Evolutionary conservation across 2,888 invertebrate genomes (phyloP).

Genomic region (Julus scandinavius): DNA sequence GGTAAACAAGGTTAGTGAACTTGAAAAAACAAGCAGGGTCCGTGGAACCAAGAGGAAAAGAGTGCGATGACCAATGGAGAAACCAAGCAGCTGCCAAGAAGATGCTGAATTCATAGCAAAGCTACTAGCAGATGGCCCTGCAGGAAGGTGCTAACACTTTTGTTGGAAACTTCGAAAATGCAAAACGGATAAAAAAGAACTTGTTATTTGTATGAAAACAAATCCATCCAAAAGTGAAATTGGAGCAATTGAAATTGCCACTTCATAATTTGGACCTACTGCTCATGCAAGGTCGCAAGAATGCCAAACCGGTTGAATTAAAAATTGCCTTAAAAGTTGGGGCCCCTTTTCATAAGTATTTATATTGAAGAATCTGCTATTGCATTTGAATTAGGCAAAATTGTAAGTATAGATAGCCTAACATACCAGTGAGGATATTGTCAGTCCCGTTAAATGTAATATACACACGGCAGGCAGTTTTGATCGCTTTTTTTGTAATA

Average conservation of each 20-base stretch:
- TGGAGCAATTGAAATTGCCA: background rate
- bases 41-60: conserved; percentile 53
- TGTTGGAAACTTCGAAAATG: background rate
- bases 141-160: background rate
- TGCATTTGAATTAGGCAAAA: conserved; percentile 40
- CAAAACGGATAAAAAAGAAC: background rate
- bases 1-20: conserved; percentile 50
- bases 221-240: conserved; percentile 42
- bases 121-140: background rate
- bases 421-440: conserved; percentile 43
- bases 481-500: conserved; percentile 19
- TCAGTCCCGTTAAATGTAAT: conserved; percentile 23
- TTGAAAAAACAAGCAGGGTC: conserved; percentile 54
- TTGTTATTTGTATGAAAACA: background rate
- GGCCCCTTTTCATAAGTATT: conserved; percentile 45
- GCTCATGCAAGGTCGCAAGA: background rate
- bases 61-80: conserved; percentile 52
- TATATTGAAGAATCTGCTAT: conserved; percentile 45
- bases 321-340: conserved; percentile 43
- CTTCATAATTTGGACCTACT: background rate
- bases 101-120: background rate
- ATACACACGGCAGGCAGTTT: conserved; percentile 26
- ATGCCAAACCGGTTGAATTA: conserved; percentile 22
- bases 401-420: conserved; percentile 43
- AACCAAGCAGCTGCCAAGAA: background rate